Evolutionary conservation across 1,140 invertebrate species (phyloP).

Genomic region (Eumaeus atala): DNA sequence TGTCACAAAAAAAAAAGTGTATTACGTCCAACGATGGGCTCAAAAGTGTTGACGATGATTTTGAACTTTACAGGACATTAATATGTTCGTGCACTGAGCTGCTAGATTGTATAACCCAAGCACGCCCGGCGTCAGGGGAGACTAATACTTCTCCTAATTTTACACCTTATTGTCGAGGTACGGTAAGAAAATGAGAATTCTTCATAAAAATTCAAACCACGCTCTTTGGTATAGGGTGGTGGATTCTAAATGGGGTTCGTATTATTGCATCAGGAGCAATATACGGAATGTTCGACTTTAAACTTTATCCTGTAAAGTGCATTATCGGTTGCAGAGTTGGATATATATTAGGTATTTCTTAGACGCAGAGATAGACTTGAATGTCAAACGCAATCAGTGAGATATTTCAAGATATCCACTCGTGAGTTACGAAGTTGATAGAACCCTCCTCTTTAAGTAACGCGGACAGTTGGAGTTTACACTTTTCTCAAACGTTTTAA

Average conservation of each 20-base stretch:
- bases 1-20: no score
- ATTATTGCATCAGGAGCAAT: constrained; percentile 23
- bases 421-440: constrained; percentile 1
- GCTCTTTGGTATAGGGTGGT: constrained; percentile 27
- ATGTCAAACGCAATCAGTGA: constrained; percentile 10
- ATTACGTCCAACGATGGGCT: no score
- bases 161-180: constrained; percentile 63
- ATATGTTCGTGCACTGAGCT: constrained; percentile 24
- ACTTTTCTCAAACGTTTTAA: constrained; percentile 1
- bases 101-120: constrained; percentile 42
- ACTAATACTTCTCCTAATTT: constrained; percentile 70
- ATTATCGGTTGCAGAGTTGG: neutral
- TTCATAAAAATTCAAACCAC: constrained; percentile 53
- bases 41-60: no score
- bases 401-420: neutral
- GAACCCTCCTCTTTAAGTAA: no score
- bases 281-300: constrained; percentile 18
- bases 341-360: constrained; percentile 6
- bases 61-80: neutral
- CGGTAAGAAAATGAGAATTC: constrained; percentile 59
- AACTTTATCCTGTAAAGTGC: neutral
- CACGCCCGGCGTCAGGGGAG: constrained; percentile 49
- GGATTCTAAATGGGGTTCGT: constrained; percentile 23
- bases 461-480: neutral
- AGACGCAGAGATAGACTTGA: constrained; percentile 8